phyloP scores from a whole-genome alignment of 2,888 invertebrate genomes.

The Andrena flavipes region DNA sequence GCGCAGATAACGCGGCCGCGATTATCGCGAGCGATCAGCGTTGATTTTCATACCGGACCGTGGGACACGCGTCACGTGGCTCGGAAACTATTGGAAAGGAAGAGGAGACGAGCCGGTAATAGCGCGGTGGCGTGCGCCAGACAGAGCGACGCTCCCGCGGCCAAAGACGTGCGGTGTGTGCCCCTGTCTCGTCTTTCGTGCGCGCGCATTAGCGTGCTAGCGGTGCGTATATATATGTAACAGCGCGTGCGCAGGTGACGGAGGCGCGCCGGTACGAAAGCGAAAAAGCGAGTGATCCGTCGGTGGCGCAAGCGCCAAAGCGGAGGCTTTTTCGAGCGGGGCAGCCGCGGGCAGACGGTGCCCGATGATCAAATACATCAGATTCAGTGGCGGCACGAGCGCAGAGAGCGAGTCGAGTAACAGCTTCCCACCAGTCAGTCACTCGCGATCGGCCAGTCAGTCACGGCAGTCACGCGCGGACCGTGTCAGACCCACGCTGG shows the following conservation, averaged over 20 bases:
- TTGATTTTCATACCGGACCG: background rate
- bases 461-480: constrained; percentile 72
- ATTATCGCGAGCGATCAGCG: constrained; percentile 30
- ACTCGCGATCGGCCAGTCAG: constrained; percentile 71
- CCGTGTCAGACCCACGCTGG: constrained; percentile 67
- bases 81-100: constrained; percentile 65
- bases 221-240: constrained; percentile 16
- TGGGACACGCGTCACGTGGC: constrained; percentile 44
- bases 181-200: constrained; percentile 8
- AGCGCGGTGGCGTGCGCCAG: constrained; percentile 56
- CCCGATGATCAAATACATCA: constrained; percentile 72
- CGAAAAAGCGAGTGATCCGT: constrained; percentile 57
- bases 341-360: constrained; percentile 54
- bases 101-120: constrained; percentile 49
- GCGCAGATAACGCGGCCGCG: constrained; percentile 39
- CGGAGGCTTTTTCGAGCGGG: constrained; percentile 62
- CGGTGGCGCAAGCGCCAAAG: constrained; percentile 61
- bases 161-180: constrained; percentile 49
- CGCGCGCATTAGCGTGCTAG: constrained; percentile 14
- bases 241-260: background rate
- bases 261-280: constrained; percentile 42
- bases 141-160: constrained; percentile 71
- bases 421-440: constrained; percentile 73
- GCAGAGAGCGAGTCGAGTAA: constrained; percentile 64
- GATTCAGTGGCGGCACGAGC: constrained; percentile 66